These are phyloP conservation scores for Zingel zingel DNA, from an alignment of 2,113 vertebrate genomes.

Conservation along the genomic window DNA sequence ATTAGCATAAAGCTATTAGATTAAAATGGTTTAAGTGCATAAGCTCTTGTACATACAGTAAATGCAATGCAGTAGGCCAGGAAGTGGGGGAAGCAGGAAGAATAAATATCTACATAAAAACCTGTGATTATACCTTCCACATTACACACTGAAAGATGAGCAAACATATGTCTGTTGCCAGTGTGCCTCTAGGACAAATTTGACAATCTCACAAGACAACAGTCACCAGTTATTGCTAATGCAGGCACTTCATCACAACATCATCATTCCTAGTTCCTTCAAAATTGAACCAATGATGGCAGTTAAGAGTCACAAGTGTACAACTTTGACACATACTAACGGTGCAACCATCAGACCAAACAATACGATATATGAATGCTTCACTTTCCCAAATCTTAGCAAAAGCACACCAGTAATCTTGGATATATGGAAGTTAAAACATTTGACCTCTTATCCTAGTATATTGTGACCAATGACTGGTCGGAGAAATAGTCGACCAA, in stretches of 20 bases:
- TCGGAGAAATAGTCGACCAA: too few species aligned
- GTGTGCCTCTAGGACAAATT: conserved; percentile 11
- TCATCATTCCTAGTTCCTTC: conserved; percentile 11
- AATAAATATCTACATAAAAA: neutral
- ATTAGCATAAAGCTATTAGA: conserved; percentile 57
- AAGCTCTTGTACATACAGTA: conserved; percentile 48
- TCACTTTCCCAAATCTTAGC: too few species aligned
- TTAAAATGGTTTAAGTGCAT: conserved; percentile 56
- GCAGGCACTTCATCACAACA: neutral
- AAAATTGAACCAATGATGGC: neutral
- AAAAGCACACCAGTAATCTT: too few species aligned
- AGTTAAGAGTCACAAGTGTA: conserved; percentile 15
- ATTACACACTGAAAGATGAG: neutral
- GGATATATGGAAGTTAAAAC: neutral
- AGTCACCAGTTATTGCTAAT: conserved; percentile 13
- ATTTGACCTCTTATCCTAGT: neutral
- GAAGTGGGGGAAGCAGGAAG: neutral
- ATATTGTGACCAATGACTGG: neutral
- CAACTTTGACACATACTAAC: neutral
- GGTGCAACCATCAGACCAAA: neutral
- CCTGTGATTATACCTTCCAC: neutral
- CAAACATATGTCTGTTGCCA: neutral
- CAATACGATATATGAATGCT: neutral
- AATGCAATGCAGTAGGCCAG: conserved; percentile 29
- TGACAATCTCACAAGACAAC: conserved; percentile 28